Percentiles rank a stretch among this genome's conserved stretches.
These are phyloP conservation scores for Drosophila albomicans DNA, from an alignment of 1,140 invertebrate species.

Conservation along the genomic window DNA sequence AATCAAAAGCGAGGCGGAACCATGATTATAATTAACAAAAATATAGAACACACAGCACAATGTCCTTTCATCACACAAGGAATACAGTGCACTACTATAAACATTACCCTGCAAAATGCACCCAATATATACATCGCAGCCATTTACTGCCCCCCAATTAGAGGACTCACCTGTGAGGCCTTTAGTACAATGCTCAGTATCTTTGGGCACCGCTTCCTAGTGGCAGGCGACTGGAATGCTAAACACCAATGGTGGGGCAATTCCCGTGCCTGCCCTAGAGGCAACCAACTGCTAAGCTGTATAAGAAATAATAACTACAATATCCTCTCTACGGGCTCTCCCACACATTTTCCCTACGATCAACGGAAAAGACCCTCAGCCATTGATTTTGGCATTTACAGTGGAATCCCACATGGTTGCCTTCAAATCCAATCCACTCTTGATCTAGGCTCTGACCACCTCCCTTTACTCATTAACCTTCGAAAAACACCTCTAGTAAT, in stretches of 20 bases:
- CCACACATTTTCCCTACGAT: conserved; percentile 18
- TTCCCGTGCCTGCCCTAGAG: neutral
- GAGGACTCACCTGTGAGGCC: neutral
- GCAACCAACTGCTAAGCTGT: conserved; percentile 1
- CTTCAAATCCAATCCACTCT: neutral
- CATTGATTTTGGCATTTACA: conserved; percentile 11
- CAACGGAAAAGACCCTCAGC: neutral
- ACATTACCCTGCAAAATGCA: too few relatives aligned
- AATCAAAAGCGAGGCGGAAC: too few relatives aligned
- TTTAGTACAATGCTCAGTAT: neutral
- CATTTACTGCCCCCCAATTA: neutral
- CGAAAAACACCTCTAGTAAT: neutral
- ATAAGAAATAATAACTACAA: neutral
- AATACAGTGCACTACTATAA: too few relatives aligned
- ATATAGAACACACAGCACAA: too few relatives aligned
- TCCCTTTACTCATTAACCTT: neutral
- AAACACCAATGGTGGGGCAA: conserved; percentile 9
- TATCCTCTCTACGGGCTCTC: conserved; percentile 1
- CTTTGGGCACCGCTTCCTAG: neutral
- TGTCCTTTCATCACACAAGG: too few relatives aligned
- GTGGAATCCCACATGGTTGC: too few relatives aligned
- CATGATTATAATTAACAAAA: too few relatives aligned
- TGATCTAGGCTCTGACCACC: conserved; percentile 15
- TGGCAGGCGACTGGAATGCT: conserved; percentile 22
- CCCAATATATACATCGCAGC: neutral